phyloP scores from a whole-genome alignment of 2,888 invertebrate genomes.

The Drosophila mimica region DNA sequence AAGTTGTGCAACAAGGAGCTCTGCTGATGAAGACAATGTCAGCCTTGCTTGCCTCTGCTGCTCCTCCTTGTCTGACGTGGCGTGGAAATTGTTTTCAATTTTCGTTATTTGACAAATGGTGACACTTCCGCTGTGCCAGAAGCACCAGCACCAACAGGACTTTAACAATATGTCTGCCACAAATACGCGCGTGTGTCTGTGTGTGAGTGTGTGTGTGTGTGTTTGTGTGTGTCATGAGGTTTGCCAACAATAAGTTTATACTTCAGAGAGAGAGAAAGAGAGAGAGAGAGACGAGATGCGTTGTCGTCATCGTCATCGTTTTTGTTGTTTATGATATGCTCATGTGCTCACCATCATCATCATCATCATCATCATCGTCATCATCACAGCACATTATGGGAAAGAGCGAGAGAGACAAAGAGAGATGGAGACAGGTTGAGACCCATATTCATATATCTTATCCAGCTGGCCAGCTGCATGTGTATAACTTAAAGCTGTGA shows the following conservation, averaged over 20 bases:
- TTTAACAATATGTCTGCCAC: conserved; percentile 72
- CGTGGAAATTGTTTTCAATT: conserved; percentile 83
- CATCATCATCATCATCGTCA: conserved; percentile 36
- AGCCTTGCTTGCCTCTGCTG: conserved; percentile 22
- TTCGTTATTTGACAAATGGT: conserved; percentile 84
- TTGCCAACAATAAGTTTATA: conserved; percentile 80
- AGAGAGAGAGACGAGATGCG: conserved; percentile 37
- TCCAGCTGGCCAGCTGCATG: conserved; percentile 43
- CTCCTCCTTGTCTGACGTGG: conserved; percentile 42
- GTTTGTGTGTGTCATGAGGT: conserved; percentile 68
- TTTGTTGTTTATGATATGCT: conserved; percentile 74
- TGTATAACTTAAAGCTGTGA: conserved; percentile 77
- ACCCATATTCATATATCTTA: conserved; percentile 8
- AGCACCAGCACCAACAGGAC: conserved; percentile 61
- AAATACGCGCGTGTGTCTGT: conserved; percentile 17
- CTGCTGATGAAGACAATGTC: conserved; percentile 57
- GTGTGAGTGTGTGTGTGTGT: conserved; percentile 6
- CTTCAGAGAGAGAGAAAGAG: conserved; percentile 51
- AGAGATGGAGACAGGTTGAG: neutral
- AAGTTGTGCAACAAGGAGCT: conserved; percentile 53
- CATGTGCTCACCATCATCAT: conserved; percentile 16
- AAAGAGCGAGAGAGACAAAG: neutral
- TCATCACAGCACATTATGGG: conserved; percentile 45
- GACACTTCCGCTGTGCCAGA: conserved; percentile 81
- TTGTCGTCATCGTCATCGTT: conserved; percentile 45